phyloP scores from a whole-genome alignment of 2,797 vertebrate genomes.

The Leontopithecus rosalia region DNA sequence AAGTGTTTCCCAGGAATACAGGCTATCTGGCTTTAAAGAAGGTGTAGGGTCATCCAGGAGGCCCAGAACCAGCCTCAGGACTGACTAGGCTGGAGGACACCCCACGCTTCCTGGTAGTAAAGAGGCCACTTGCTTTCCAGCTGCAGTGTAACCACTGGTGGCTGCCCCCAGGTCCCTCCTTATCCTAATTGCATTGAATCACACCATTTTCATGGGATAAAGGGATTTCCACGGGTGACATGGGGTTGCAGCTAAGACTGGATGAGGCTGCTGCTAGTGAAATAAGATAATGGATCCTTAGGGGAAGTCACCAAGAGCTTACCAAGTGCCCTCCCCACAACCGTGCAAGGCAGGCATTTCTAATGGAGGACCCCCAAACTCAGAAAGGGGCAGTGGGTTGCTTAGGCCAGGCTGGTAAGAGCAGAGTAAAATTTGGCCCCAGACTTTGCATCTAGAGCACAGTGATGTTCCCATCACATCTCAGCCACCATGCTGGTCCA shows the following conservation, averaged over 20 bases:
- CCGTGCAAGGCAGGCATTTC: background rate
- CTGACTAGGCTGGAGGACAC: background rate
- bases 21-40: background rate
- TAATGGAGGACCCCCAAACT: background rate
- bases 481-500: background rate
- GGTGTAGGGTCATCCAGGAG: background rate
- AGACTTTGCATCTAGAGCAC: background rate
- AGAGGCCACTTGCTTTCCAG: slow-evolving; percentile 5
- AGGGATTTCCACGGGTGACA: slow-evolving; percentile 82
- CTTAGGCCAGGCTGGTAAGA: background rate
- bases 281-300: slow-evolving; percentile 74
- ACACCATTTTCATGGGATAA: slow-evolving; percentile 84
- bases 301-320: background rate
- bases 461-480: background rate
- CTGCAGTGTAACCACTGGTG: background rate
- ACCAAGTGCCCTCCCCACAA: background rate
- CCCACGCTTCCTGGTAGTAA: background rate
- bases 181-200: slow-evolving; percentile 83
- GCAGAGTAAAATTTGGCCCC: background rate
- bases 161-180: slow-evolving; percentile 56
- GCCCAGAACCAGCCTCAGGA: background rate
- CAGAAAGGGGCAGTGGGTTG: background rate
- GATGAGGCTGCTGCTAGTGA: slow-evolving; percentile 72
- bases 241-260: slow-evolving; percentile 75
- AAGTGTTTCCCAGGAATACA: background rate